Percentiles rank a stretch among this genome's conserved stretches.
Evolutionary conservation across 2,113 vertebrate species (phyloP).

Genomic region (Mirounga angustirostris): DNA sequence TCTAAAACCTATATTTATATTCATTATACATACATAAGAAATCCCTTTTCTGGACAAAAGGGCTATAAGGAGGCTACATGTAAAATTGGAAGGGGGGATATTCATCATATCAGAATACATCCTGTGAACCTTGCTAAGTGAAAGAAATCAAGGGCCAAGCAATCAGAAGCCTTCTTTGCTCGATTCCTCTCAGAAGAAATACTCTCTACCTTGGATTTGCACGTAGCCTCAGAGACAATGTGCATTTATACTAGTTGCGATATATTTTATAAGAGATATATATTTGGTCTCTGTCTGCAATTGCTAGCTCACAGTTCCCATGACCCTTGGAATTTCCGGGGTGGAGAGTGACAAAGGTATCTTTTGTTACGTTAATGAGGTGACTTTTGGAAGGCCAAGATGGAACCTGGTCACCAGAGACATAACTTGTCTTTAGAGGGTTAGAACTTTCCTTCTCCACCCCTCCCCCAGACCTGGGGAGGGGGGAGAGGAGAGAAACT

Average conservation of each 20-base stretch:
- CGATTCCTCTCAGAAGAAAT: constrained; percentile 35
- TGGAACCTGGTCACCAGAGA: not conserved
- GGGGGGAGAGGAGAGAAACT: not conserved
- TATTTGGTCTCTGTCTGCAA: not conserved
- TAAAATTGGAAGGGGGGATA: constrained; percentile 56
- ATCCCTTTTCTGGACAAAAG: constrained; percentile 72
- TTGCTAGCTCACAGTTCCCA: not conserved
- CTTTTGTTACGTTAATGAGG: not conserved
- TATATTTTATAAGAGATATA: not conserved
- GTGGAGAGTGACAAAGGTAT: not conserved
- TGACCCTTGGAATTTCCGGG: not conserved
- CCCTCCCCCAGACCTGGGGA: not conserved
- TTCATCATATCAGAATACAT: constrained; percentile 56
- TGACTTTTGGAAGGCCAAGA: not conserved
- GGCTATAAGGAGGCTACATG: constrained; percentile 69
- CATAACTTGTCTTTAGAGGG: not conserved
- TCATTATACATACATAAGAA: constrained; percentile 79
- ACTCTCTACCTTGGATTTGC: not conserved
- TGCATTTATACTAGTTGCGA: not conserved
- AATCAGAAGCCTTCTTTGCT: constrained; percentile 53
- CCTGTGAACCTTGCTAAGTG: not conserved
- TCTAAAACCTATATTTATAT: constrained; percentile 78
- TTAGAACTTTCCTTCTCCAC: not conserved
- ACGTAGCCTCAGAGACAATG: not conserved
- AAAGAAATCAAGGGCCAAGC: constrained; percentile 64